These are phyloP conservation scores for Alethe diademata DNA, from an alignment of 2,113 vertebrate genomes.

Conservation along the genomic window DNA sequence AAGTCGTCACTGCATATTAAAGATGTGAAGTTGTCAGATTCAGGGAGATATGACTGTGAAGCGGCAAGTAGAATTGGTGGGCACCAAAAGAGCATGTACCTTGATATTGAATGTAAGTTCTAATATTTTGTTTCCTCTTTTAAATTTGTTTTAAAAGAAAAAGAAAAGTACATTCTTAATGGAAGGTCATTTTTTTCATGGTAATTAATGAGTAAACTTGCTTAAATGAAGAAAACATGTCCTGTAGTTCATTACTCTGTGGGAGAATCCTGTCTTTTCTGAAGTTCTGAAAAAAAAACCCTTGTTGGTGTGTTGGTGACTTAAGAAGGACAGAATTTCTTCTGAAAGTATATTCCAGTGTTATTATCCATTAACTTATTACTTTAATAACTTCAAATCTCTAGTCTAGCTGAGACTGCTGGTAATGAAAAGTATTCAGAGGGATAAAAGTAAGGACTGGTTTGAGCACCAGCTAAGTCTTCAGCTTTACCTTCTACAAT, in stretches of 20 bases:
- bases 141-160: not conserved
- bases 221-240: not conserved
- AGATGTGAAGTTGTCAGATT: constrained; percentile 86
- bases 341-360: not conserved
- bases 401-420: not conserved
- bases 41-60: constrained; percentile 95
- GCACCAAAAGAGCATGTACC: constrained; percentile 97
- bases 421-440: not conserved
- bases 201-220: not conserved
- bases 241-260: not conserved
- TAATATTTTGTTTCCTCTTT: constrained; percentile 31
- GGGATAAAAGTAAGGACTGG: not conserved
- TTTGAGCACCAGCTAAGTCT: not conserved
- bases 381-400: not conserved
- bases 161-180: constrained; percentile 26
- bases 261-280: not conserved
- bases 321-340: not conserved
- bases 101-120: constrained; percentile 95
- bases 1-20: constrained; percentile 90
- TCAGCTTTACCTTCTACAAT: not conserved
- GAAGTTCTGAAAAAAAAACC: not conserved
- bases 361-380: not conserved
- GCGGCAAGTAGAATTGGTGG: constrained; percentile 95
- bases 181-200: not conserved
- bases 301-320: not conserved